Base-by-base conservation (phyloP, 2,113 vertebrate genomes). In the Phoenicopterus ruber region DNA sequence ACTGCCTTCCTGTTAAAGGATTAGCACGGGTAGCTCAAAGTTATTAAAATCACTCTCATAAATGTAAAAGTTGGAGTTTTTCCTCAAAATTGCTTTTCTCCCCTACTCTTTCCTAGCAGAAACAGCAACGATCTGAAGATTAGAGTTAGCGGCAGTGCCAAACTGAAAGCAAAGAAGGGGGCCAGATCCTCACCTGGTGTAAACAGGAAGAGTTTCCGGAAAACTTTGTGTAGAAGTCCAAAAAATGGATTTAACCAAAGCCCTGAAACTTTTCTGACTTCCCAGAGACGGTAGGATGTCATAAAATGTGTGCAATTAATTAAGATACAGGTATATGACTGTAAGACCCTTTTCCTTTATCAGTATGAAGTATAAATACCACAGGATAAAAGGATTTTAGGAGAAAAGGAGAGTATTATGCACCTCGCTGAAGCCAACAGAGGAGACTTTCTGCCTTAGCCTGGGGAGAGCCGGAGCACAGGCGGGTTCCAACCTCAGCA, bases 1-100 rank as follows among this genome's bases (percentile, higher is more conserved):
- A 96, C 80, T 14, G 54, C 92, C 88, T 95, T 97, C 95, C 97
- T 92, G 70, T 85, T 91, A 90, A 90, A 95, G 97, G 93, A 97
- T 97, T 96, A 94, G 76, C 90, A 74, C 11, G 73, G 93, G 90
- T 34, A 81, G 92, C 85, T 86, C 32, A 1, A 25, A 91, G 85
- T 94, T 96, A 96, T 86, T 91, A 86, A 66, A 93, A 77, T 86
- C 47, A 7, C 40, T 92, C 89, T 91, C 40, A 94, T 84, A 96
- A 97, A 94, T 16, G 72, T 88, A 89, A 70, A 95, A 87, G 54
- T 36, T 47, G 40, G 15, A 72, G n/a, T 2, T 47, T 94, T 87
- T 85, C 58, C 66, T 76, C 66, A 46, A 85, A 83, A 79, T 58
- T 49, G 38, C 54, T 49, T 69, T 25, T 71, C 25, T 15, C 38